phyloP scores from a whole-genome alignment of 2,797 vertebrate genomes.

The Gallirallus australis region DNA sequence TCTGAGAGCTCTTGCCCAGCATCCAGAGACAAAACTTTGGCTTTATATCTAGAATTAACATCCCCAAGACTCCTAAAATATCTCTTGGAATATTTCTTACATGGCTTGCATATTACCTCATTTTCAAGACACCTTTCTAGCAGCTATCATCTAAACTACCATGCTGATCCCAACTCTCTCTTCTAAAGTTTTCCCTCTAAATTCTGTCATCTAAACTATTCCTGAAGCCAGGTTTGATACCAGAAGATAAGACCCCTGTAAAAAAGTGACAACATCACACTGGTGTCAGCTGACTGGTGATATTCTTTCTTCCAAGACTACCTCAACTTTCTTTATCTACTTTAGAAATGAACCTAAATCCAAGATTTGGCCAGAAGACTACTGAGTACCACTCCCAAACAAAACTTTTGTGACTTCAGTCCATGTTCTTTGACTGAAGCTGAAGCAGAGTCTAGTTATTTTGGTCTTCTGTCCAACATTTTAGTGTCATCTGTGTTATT shows the following conservation, averaged over 20 bases:
- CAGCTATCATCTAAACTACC: neutral
- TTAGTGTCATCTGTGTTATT: neutral
- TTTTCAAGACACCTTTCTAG: neutral
- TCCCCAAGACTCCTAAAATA: neutral
- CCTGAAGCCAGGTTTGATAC: neutral
- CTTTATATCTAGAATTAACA: neutral
- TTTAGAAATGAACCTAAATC: neutral
- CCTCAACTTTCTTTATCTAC: neutral
- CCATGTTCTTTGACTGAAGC: neutral
- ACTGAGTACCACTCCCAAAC: neutral
- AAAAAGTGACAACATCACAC: neutral
- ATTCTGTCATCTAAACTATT: neutral
- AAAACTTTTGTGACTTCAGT: neutral
- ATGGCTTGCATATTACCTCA: neutral
- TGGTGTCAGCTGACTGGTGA: neutral
- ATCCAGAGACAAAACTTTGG: neutral
- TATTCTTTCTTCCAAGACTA: neutral
- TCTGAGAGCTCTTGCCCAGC: neutral
- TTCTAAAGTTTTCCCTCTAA: neutral
- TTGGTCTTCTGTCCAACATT: neutral
- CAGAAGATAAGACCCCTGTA: neutral
- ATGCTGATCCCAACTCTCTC: neutral
- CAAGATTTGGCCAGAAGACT: neutral
- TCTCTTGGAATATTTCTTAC: neutral
- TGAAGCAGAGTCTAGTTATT: neutral